phyloP scores from a whole-genome alignment of 2,888 invertebrate species.

The Eupithecia pulchellata region DNA sequence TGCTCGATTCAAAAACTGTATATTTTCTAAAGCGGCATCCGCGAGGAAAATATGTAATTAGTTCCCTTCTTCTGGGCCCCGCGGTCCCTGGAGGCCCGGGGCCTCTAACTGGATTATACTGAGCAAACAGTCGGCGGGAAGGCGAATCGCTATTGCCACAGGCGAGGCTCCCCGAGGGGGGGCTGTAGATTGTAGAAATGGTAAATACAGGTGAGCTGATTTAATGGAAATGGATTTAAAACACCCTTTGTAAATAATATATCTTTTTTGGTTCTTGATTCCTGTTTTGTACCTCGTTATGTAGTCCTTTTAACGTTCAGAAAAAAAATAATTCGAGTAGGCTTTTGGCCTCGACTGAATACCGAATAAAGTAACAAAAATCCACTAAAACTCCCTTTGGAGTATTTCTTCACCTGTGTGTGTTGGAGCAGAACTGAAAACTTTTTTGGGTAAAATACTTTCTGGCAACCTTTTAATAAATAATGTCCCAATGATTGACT shows the following conservation, averaged over 20 bases:
- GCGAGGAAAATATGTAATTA: conserved; percentile 59
- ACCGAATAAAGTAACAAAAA: neutral
- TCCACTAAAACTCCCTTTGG: too few relatives aligned
- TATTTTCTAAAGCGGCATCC: conserved; percentile 38
- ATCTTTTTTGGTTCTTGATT: neutral
- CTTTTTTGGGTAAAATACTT: too few relatives aligned
- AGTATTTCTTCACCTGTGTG: too few relatives aligned
- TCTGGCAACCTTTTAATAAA: neutral
- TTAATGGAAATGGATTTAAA: conserved; percentile 3
- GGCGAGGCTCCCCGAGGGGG: conserved; percentile 37
- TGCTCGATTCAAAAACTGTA: conserved; percentile 19
- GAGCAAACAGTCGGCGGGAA: conserved; percentile 79
- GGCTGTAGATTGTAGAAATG: neutral
- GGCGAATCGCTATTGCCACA: conserved; percentile 77
- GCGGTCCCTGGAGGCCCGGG: conserved; percentile 17
- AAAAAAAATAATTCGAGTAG: neutral
- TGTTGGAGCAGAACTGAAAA: too few relatives aligned
- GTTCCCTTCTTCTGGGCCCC: conserved; percentile 25
- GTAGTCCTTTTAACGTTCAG: neutral
- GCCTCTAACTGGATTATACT: conserved; percentile 70
- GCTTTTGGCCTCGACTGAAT: neutral
- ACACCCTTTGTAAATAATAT: neutral
- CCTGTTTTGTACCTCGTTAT: neutral
- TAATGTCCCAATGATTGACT: neutral
- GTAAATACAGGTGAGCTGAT: conserved; percentile 11